Percentiles rank a stretch among this genome's conserved stretches.
Conservation (phyloP, 2,888 invertebrate species). For the Polyploca ridens region DNA sequence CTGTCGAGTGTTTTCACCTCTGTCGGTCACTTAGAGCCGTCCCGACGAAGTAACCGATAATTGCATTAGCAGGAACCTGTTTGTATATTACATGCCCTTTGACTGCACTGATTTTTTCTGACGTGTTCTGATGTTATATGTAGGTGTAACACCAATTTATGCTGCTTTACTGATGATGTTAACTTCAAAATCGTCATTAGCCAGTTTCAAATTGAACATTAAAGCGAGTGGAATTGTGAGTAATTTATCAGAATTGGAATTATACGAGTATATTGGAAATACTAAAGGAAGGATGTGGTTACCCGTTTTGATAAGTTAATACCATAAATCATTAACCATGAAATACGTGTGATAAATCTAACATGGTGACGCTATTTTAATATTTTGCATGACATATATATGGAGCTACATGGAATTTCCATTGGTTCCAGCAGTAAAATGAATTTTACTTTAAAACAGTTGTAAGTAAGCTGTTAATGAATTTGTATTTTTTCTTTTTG, state of each 20-base stretch:
- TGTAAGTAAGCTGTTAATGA: too few species aligned
- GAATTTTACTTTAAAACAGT: neutral
- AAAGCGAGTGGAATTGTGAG: neutral
- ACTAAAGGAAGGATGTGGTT: constrained; percentile 35
- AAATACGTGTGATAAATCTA: constrained; percentile 25
- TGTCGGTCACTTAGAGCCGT: constrained; percentile 52
- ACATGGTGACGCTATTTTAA: constrained; percentile 1
- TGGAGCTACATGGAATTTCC: neutral
- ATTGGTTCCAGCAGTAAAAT: neutral
- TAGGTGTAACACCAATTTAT: neutral
- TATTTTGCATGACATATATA: neutral
- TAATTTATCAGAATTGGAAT: neutral
- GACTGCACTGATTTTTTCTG: constrained; percentile 65
- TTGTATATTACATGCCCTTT: constrained; percentile 61
- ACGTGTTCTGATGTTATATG: constrained; percentile 38
- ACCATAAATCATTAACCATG: constrained; percentile 32
- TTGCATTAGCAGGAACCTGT: constrained; percentile 70
- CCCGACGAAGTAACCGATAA: constrained; percentile 57
- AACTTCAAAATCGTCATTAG: too few species aligned
- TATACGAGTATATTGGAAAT: constrained; percentile 16
- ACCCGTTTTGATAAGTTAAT: constrained; percentile 21
- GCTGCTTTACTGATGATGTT: neutral
- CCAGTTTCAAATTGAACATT: too few species aligned
- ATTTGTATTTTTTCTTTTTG: too few species aligned
- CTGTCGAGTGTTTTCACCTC: constrained; percentile 11